phyloP scores from a whole-genome alignment of 2,797 vertebrate genomes.

The Danio kyathit region DNA sequence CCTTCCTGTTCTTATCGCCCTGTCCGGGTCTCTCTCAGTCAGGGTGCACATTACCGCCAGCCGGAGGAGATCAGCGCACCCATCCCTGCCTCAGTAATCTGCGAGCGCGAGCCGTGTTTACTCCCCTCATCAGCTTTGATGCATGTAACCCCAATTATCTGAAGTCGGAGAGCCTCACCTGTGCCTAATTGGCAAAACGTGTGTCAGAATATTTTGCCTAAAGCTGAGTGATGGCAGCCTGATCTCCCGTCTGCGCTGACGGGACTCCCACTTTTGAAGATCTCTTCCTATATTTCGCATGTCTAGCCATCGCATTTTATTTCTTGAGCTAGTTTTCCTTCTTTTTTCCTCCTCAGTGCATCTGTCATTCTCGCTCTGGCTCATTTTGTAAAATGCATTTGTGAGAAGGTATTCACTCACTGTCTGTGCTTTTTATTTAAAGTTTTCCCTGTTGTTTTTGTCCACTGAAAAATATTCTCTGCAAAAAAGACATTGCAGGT shows the following conservation, averaged over 20 bases:
- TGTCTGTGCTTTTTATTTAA: conserved; percentile 32
- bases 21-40: conserved; percentile 62
- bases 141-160: conserved; percentile 66
- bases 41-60: conserved; percentile 34
- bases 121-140: conserved; percentile 50
- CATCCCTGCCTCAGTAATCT: conserved; percentile 44
- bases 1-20: conserved; percentile 72
- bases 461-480: background rate
- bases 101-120: conserved; percentile 47
- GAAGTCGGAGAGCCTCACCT: conserved; percentile 59
- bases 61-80: conserved; percentile 20
- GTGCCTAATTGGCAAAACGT: conserved; percentile 71
- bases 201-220: conserved; percentile 63
- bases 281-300: background rate
- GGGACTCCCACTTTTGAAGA: conserved; percentile 67
- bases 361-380: conserved; percentile 20
- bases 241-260: conserved; percentile 72
- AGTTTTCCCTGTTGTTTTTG: background rate
- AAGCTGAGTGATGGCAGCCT: conserved; percentile 69
- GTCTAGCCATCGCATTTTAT: background rate
- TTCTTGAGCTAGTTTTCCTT: background rate
- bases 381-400: background rate
- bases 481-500: no score
- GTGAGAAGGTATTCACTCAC: background rate
- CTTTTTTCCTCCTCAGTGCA: conserved; percentile 14